Evolutionary conservation across 37 sponge, comb jelly and placozoan genomes (phyloP), one percentile per base, ranked within the genome.

Genomic region (Diacarnus erythraeanus): DNA sequence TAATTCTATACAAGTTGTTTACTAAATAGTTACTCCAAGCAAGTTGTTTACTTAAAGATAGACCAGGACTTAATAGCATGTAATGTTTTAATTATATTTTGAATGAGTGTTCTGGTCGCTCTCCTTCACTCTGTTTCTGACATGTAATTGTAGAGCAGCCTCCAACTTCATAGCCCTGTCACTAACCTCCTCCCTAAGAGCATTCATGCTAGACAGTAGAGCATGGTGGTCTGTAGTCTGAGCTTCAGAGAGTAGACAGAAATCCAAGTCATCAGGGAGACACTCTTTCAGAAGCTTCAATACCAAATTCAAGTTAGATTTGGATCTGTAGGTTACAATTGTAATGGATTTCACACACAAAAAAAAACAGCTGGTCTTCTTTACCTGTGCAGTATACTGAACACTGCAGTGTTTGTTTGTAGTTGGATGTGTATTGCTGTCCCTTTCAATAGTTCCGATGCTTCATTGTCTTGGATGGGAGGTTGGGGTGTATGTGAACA

Each of bases 311-410:
- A 65, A 26, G 33, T 65, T 17, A 5, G 66, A 17, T 30, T 3
- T 35, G 33, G 66, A 30, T 35, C 66, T 65, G 17, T 26, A 60
- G 23, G 26, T 59, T 10, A 59, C 60, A 59, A 27, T 27, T 10
- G 26, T 17, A 59, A n/a, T n/a, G n/a, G n/a, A n/a, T n/a, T n/a
- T 47, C 51, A 47, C 51, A 47, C 12, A 15, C 6, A 15, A 12
- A 47, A 15, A 12, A 47, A 47, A 15, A 47, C 51, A 15, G 51
- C 12, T 5, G 8, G 10, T 2, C 4, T 8, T 35, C 15, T 73
- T 72, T 10, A 81, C 81, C 27, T 81, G 81, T 81, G 72, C 26
- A 81, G 72, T 21, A 81, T 38, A 27, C 72, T 60, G 42, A 81
- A 26, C 4, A 56, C 41, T 20, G 70, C 72, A 39, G 33, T 42